These are phyloP conservation scores for Varanus komodoensis DNA, from an alignment of 2,113 vertebrate species.

Conservation along the genomic window DNA sequence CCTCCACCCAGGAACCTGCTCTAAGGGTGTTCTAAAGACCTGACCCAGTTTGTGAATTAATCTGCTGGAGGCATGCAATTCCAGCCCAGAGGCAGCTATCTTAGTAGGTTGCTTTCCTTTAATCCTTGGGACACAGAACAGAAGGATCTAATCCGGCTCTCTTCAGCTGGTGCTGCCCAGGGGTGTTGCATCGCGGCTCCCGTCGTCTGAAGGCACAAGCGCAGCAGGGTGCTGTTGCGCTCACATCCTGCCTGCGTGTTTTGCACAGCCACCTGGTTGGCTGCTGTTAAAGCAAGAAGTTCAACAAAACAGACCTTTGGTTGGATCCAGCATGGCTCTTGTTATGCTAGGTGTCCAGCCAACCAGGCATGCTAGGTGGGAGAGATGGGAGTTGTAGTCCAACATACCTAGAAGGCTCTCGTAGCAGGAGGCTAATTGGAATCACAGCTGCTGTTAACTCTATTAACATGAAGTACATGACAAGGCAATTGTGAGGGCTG, in stretches of 20 bases:
- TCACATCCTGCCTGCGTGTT: too few relatives aligned
- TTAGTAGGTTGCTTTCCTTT: slow-evolving; percentile 64
- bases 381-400: neutral
- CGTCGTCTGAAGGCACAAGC: neutral
- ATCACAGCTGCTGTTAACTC: slow-evolving; percentile 26
- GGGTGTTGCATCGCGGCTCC: neutral
- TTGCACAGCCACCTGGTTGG: too few relatives aligned
- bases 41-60: slow-evolving; percentile 45
- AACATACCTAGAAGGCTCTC: neutral
- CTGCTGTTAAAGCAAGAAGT: too few relatives aligned
- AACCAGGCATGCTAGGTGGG: neutral
- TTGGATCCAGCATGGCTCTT: too few relatives aligned
- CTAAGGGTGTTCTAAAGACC: slow-evolving; percentile 22
- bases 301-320: too few relatives aligned
- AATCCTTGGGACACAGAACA: slow-evolving; percentile 65
- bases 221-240: too few relatives aligned
- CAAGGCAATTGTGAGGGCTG: slow-evolving; percentile 11
- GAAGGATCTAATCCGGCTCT: slow-evolving; percentile 60
- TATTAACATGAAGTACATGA: neutral
- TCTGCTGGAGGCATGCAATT: slow-evolving; percentile 56
- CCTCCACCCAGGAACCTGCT: neutral
- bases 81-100: slow-evolving; percentile 41
- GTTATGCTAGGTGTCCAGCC: neutral
- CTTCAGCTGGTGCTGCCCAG: neutral
- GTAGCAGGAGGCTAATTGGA: slow-evolving; percentile 18